These are phyloP conservation scores for Cromileptes altivelis DNA, from an alignment of 2,113 vertebrate genomes.

Conservation along the genomic window DNA sequence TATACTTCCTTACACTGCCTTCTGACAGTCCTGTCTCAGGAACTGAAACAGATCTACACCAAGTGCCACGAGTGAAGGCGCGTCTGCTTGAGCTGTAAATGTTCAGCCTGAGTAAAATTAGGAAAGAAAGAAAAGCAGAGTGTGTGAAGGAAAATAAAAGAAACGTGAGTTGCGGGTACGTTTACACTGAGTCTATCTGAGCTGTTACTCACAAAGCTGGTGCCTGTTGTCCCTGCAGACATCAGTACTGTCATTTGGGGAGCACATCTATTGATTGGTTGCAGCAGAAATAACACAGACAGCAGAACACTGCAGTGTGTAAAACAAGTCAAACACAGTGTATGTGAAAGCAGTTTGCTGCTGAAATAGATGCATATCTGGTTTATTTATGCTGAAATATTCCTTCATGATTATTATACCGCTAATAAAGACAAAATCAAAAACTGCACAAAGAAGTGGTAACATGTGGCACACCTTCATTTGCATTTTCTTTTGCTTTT, in stretches of 20 bases:
- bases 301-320: background rate
- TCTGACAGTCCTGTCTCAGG: constrained; percentile 4
- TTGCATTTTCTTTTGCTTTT: too few species aligned
- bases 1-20: constrained; percentile 12
- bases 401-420: background rate
- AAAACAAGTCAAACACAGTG: background rate
- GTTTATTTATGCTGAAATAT: background rate
- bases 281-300: background rate
- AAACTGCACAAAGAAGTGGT: background rate
- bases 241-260: background rate
- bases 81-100: background rate
- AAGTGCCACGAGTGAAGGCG: background rate
- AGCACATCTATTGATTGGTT: background rate
- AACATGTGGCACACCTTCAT: too few species aligned
- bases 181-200: background rate
- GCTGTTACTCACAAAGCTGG: background rate
- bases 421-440: background rate
- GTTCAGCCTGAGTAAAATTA: background rate
- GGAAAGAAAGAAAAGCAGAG: background rate
- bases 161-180: too few species aligned
- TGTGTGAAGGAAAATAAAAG: background rate
- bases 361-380: background rate
- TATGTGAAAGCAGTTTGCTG: background rate
- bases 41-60: background rate
- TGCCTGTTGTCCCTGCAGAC: background rate